A percentile compares a stretch with the other conserved stretches of the same genome.
Conservation (phyloP, 2,113 vertebrate species). For the Grus americana region DNA sequence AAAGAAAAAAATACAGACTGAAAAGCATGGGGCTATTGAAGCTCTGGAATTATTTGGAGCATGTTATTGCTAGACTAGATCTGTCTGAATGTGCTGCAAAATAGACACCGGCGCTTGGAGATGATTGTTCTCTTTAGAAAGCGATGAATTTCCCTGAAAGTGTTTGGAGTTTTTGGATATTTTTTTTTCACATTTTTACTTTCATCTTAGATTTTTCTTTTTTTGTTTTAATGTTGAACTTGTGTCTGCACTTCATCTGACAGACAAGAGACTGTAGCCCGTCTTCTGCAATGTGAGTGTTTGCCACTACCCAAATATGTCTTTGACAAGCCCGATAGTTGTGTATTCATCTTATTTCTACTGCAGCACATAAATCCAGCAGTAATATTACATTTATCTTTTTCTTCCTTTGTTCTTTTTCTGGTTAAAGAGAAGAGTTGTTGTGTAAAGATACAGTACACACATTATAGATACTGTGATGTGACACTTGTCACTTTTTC, state of each 20-base stretch:
- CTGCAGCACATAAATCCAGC: not conserved
- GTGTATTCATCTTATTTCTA: slow-evolving; percentile 36
- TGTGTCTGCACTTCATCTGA: slow-evolving; percentile 22
- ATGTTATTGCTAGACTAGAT: slow-evolving; percentile 49
- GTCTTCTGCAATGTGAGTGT: slow-evolving; percentile 35
- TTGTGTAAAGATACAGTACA: not conserved
- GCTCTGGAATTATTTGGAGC: slow-evolving; percentile 22
- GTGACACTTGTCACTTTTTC: slow-evolving; percentile 11
- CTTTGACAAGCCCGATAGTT: slow-evolving; percentile 21
- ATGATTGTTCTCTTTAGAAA: slow-evolving; percentile 39
- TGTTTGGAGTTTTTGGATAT: not conserved
- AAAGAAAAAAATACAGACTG: not conserved
- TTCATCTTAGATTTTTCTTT: slow-evolving; percentile 40
- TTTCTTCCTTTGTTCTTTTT: slow-evolving; percentile 29
- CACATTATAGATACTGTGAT: not conserved
- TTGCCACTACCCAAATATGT: slow-evolving; percentile 10
- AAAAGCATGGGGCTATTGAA: not conserved
- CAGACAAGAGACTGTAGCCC: not conserved
- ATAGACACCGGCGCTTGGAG: slow-evolving; percentile 14
- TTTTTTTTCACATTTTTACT: slow-evolving; percentile 1
- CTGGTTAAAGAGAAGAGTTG: slow-evolving; percentile 33
- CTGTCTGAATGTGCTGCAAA: slow-evolving; percentile 22
- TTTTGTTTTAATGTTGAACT: slow-evolving; percentile 54
- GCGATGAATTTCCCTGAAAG: slow-evolving; percentile 13
- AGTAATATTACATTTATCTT: slow-evolving; percentile 27